Base-by-base conservation (phyloP, 1,140 invertebrate species). In the Apis cerana region DNA sequence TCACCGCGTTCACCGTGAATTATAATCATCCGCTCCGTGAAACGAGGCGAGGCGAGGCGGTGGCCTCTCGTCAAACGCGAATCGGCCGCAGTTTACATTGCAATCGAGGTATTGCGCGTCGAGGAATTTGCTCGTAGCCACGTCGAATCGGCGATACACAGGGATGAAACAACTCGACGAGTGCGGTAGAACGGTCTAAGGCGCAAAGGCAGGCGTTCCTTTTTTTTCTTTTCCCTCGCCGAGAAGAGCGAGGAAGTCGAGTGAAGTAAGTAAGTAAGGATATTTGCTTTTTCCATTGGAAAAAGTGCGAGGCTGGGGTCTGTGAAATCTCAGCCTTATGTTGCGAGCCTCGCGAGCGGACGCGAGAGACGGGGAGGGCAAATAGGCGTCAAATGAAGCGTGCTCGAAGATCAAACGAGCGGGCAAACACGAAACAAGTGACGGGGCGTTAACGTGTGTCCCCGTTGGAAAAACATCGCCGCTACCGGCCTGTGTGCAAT, bases 401-500 rank as follows among this genome's bases (percentile, higher is more conserved):
- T 90, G 91, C 85, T 89, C 86, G 89, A 91, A 93, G 93, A 92
- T 93, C 92, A 93, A 93, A 93, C 93, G 91, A 93, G 92, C 89
- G 89, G 91, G 92, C 90, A 93, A 93, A 93, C 92, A 93, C 84
- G 92, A 91, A 92, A 91, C 93, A 93, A 93, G 92, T 92, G 92
- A 92, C 90, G 90, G 89, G 90, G 89, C 88, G 88, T 91, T 88
- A 89, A 89, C 89, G 89, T 87, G 89, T 86, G 88, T 90, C 90
- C 91, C 90, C 86, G 89, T 87, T 93, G 91, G 92, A 93, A 93
- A 93, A 93, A 93, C 92, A 93, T 83, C 72, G 72, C 61, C 52
- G 89, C 88, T 83, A 87, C 91, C 85, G 85, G 56, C 43, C 86
- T 86, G 33, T 21, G 58, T 88, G 87, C 86, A 89, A 87, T 83